Base-by-base conservation (phyloP, 2,888 invertebrate genomes). In the Lutraria lutraria region DNA sequence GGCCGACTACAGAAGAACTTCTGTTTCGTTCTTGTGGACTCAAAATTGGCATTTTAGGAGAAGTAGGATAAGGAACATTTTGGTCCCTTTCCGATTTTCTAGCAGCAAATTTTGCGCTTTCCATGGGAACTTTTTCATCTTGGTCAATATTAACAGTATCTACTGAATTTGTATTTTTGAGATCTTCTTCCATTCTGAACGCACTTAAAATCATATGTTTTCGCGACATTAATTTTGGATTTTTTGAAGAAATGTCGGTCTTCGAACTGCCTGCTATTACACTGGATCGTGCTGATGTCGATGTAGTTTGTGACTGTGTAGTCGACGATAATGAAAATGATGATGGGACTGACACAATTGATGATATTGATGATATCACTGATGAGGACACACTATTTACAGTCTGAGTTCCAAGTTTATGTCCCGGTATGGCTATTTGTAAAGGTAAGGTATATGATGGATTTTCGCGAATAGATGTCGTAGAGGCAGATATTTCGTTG, bases 31-130 rank as follows among this genome's bases (percentile, higher is more conserved):
- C 95, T 81, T 95, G 95, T 13, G 95, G 95, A 90, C 95, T 95
- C 43, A 95, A 88, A 79, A 95, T 95, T 15, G 95, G 95, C 95
- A 95, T 95, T 92, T 95, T 95, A 6, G 95, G 95, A 54, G 95
- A 95, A 19, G 94, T 92, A 12, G 95, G 95, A 86, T 90, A 93
- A 52, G 86, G 88, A 13, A 63, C 68, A 84, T 31, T 87, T 0
- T 52, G n/a, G 31, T 92, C 91, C 68, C 83, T 92, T 15, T 92
- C 92, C 16, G 86, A 56, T 34, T 89, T 89, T 68, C 88, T 87
- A 12, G 90, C 56, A 2, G 85, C 88, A 68, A 86, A 89, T 25
- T 90, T 90, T 56, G 89, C 83, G 83, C 86, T 90, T 79, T 90
- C 88, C 53, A 89, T 86, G 13, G 90, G 90, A 60, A 90, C 86